Evolutionary conservation across 2,888 invertebrate genomes (phyloP).

Genomic region (Frankliniella intonsa): DNA sequence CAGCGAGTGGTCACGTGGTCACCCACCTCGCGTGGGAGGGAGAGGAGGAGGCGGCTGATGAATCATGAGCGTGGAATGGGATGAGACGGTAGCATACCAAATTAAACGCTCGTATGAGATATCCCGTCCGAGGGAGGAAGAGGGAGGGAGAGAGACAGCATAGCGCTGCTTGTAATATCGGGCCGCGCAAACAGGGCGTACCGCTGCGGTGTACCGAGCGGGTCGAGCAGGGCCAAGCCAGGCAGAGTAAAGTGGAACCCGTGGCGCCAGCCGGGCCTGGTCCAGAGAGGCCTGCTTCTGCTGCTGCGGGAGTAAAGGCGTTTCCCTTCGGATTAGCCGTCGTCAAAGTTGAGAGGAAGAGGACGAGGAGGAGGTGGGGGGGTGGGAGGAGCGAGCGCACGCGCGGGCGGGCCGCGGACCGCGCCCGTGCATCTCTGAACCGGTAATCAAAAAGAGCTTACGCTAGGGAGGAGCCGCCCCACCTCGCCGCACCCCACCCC

Average conservation of each 20-base stretch:
- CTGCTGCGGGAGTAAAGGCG: not conserved
- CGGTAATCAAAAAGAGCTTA: not conserved
- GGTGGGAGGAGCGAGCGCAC: too few relatives aligned
- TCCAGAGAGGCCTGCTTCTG: not conserved
- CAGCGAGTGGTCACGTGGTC: too few relatives aligned
- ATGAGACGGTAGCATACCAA: not conserved
- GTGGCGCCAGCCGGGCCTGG: too few relatives aligned
- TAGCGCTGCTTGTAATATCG: too few relatives aligned
- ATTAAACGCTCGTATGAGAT: not conserved
- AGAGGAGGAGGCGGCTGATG: not conserved
- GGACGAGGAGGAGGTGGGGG: not conserved
- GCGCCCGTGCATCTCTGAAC: too few relatives aligned
- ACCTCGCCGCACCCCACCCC: too few relatives aligned
- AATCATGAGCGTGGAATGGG: not conserved
- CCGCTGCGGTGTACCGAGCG: too few relatives aligned
- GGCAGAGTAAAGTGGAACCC: too few relatives aligned
- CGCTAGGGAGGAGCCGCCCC: not conserved
- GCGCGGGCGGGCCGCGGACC: too few relatives aligned
- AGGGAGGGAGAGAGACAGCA: not conserved
- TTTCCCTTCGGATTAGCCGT: not conserved
- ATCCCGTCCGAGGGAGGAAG: not conserved
- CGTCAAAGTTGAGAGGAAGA: not conserved
- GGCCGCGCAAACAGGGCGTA: too few relatives aligned
- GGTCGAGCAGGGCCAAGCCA: too few relatives aligned
- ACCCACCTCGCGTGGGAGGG: not conserved